Base-by-base conservation (phyloP, 2,888 invertebrate species). In the Watsonalla cultraria region DNA sequence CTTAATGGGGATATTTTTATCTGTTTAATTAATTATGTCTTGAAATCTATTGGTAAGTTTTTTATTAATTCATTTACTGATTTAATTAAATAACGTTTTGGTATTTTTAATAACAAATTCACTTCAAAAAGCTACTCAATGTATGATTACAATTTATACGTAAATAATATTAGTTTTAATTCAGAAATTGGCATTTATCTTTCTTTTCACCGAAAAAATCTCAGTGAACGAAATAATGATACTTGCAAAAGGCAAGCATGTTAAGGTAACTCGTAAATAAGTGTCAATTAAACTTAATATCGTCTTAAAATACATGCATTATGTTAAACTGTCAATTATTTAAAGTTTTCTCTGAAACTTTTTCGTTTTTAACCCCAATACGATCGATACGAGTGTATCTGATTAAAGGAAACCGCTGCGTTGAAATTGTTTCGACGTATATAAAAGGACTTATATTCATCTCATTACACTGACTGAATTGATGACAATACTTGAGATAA, bases 361-460 rank as follows among this genome's bases (percentile, higher is more conserved):
- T 37, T 39, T 37, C 15, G 14, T 49, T 37, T 46, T 49, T 48
- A 48, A 37, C 37, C 49, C 15, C 39, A 49, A 49, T 49, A 15
- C 49, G 15, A 49, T 13, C 37, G 39, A 49, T 39, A 42, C 11
- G 24, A 24, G 24, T 24, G 4, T 24, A 37, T 37, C 49, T 39
- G 49, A 49, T 49, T 39, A 39, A 48, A 48, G 14, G n/a, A 37
- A 42, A 49, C 39, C 49, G 14, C 37, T 49, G 13, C 48, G 48
- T 8, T 13, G 48, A 45, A 42, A 35, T 47, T 46, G 8, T 47
- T 48, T 48, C 49, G 39, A 37, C 37, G 9, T 49, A 11, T 39
- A 15, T 42, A 5, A 13, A 14, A 39, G 15, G 49, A 49, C 0
- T 15, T 14, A 37, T 33, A 37, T 33, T 13, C 14, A 7, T 48